These are phyloP conservation scores for Cynocephalus volans DNA, from an alignment of 2,113 vertebrate genomes.

Conservation along the genomic window DNA sequence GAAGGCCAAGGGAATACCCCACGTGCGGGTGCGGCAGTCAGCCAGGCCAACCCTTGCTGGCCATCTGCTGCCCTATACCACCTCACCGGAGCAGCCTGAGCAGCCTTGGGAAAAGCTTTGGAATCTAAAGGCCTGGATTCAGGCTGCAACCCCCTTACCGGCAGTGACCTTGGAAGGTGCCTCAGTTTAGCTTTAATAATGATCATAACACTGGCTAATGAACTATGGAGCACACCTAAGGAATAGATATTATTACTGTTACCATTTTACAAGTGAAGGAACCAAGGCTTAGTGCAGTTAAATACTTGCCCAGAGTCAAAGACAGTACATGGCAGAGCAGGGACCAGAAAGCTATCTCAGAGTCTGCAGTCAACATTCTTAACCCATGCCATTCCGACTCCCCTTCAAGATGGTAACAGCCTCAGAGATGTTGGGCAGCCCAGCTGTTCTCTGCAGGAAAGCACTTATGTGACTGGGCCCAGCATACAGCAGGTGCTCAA, in stretches of 20 bases:
- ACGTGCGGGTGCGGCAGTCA: not conserved
- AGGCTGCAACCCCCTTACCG: not conserved
- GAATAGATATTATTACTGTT: too few relatives aligned
- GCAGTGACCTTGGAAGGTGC: not conserved
- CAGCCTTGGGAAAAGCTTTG: not conserved
- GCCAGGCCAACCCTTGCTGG: not conserved
- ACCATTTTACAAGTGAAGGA: not conserved
- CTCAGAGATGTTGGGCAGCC: not conserved
- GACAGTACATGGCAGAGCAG: not conserved
- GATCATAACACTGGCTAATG: not conserved
- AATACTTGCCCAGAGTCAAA: not conserved
- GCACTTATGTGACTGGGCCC: not conserved
- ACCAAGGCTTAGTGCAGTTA: not conserved
- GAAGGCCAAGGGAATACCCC: conserved; percentile 61
- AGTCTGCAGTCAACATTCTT: not conserved
- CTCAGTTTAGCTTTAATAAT: not conserved
- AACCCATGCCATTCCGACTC: not conserved
- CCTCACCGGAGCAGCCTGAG: too few relatives aligned
- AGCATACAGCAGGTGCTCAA: conserved; percentile 25
- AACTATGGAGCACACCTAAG: not conserved
- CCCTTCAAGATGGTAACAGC: not conserved
- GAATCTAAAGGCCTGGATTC: not conserved
- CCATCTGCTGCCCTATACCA: not conserved
- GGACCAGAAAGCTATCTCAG: not conserved
- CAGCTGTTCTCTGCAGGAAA: not conserved